Evolutionary conservation across 2,888 invertebrate species (phyloP).

Genomic region (Lasiommata megera): DNA sequence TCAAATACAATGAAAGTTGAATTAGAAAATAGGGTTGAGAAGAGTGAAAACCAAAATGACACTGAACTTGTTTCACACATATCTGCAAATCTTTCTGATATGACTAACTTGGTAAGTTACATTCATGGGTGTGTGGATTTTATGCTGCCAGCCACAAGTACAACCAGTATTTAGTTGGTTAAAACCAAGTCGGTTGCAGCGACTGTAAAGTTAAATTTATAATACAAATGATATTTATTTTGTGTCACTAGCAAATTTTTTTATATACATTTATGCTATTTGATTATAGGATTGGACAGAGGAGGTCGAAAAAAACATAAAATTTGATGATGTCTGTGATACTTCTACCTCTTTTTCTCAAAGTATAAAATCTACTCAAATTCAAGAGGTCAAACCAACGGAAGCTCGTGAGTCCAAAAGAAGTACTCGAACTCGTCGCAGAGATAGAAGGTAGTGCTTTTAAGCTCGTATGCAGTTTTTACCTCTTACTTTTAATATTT

Average conservation of each 20-base stretch:
- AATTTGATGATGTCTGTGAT: conserved; percentile 66
- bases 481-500: no score
- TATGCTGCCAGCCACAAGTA: not conserved
- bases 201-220: no score
- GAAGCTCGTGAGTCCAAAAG: conserved; percentile 60
- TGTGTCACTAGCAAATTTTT: no score
- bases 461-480: not conserved
- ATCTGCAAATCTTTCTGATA: conserved; percentile 62
- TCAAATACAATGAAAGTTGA: conserved; percentile 45
- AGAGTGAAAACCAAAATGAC: conserved; percentile 55
- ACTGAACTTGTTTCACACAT: conserved; percentile 64
- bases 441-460: conserved; percentile 61
- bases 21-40: conserved; percentile 42
- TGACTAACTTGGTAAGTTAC: conserved; percentile 65
- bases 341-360: conserved; percentile 62
- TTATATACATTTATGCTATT: no score
- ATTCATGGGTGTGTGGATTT: not conserved
- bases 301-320: conserved; percentile 74
- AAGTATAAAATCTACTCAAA: conserved; percentile 47
- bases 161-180: no score
- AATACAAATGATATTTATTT: no score
- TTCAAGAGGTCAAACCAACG: conserved; percentile 55
- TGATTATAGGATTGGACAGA: conserved; percentile 72
- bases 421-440: conserved; percentile 59
- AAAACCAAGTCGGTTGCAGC: no score